Evolutionary conservation across 2,797 vertebrate species (phyloP).

Genomic region (Chiloscyllium punctatum): DNA sequence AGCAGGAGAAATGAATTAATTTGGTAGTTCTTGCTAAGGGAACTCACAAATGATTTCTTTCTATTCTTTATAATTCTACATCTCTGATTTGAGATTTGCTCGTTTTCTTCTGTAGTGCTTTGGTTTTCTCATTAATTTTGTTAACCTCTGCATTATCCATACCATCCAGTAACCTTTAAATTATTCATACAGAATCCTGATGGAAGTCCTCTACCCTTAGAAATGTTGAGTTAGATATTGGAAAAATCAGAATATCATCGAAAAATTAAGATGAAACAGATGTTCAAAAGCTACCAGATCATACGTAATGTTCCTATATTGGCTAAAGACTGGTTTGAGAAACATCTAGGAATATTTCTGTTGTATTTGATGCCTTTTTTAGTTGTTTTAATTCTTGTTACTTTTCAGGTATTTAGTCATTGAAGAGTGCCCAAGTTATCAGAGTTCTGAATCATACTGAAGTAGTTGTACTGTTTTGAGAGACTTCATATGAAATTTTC

Average conservation of each 20-base stretch:
- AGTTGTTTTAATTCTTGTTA: neutral
- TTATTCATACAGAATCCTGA: neutral
- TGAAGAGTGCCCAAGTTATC: neutral
- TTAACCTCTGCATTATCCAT: neutral
- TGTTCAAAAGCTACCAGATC: neutral
- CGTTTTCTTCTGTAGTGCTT: neutral
- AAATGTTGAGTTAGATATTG: neutral
- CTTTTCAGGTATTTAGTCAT: neutral
- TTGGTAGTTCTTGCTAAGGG: neutral
- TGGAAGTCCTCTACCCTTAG: neutral
- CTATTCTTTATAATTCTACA: neutral
- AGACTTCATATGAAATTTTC: conserved; percentile 5
- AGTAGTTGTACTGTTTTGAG: neutral
- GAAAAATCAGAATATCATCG: neutral
- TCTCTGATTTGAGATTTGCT: neutral
- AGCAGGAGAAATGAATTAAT: neutral
- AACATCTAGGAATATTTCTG: neutral
- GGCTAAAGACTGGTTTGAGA: neutral
- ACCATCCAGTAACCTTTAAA: neutral
- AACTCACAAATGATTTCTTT: neutral
- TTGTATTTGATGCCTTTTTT: neutral
- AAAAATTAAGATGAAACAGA: neutral
- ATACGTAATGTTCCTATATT: neutral
- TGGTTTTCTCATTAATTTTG: neutral
- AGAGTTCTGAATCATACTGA: neutral